Evolutionary conservation across 1,140 invertebrate species (phyloP).

Genomic region (Tetramorium simillimum): DNA sequence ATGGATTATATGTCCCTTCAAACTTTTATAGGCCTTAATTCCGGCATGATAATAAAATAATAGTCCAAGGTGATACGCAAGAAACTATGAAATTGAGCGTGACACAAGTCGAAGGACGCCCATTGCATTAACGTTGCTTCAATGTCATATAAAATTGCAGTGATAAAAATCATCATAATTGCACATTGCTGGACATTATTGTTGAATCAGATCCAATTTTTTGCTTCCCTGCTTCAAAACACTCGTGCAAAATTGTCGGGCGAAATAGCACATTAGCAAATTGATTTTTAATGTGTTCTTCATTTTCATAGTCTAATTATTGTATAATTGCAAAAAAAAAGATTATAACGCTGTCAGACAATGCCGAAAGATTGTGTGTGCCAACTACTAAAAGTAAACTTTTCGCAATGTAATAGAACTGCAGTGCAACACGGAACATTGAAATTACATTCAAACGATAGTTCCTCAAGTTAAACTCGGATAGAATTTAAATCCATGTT

Average conservation of each 20-base stretch:
- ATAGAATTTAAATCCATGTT: not conserved
- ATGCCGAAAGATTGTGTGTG: not conserved
- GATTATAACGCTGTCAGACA: not conserved
- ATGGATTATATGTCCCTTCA: not conserved
- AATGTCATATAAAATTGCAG: constrained; percentile 38
- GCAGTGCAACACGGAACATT: not conserved
- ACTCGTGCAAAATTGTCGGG: not conserved
- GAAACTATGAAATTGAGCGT: constrained; percentile 57
- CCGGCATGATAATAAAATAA: constrained; percentile 18
- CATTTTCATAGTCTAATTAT: not conserved
- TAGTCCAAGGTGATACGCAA: constrained; percentile 25
- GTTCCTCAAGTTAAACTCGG: not conserved
- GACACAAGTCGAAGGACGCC: constrained; percentile 23
- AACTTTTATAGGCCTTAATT: constrained; percentile 23
- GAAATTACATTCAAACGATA: not conserved
- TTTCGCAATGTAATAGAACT: not conserved
- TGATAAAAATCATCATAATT: constrained; percentile 39
- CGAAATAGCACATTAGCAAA: not conserved
- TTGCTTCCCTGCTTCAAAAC: not conserved
- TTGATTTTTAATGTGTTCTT: not conserved
- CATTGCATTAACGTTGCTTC: constrained; percentile 13
- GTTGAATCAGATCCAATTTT: not conserved
- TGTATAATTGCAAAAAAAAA: not conserved
- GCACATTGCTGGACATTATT: not conserved
- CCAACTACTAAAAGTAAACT: not conserved